Percentiles rank a stretch among this genome's conserved stretches.
phyloP scores from a whole-genome alignment of 2,888 invertebrate genomes.

The Drosophila melanosoma region DNA sequence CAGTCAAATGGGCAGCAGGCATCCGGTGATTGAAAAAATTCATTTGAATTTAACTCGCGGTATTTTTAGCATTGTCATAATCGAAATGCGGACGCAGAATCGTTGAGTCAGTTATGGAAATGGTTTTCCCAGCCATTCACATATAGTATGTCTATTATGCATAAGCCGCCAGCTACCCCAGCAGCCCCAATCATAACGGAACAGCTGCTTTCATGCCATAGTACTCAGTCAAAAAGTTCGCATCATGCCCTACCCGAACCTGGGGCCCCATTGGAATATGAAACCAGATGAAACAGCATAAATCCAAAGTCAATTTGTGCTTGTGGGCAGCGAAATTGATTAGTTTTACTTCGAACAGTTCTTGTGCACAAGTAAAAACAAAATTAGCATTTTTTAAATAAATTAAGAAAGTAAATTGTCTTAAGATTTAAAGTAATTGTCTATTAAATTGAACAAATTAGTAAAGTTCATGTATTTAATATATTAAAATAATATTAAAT shows the following conservation, averaged over 20 bases:
- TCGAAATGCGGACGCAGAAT: constrained; percentile 52
- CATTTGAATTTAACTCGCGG: constrained; percentile 59
- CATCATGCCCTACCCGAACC: constrained; percentile 45
- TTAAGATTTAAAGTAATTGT: not conserved
- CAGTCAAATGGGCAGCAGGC: constrained; percentile 28
- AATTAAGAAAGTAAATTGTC: not conserved
- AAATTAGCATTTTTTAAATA: not conserved
- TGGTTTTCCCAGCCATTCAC: constrained; percentile 44
- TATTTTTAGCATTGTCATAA: constrained; percentile 77
- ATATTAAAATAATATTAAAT: not conserved
- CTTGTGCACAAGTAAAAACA: not conserved
- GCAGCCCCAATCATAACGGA: constrained; percentile 51
- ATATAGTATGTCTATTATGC: constrained; percentile 66
- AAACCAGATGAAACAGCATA: constrained; percentile 41
- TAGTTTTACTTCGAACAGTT: constrained; percentile 16
- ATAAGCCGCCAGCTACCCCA: constrained; percentile 41
- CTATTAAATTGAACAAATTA: not conserved
- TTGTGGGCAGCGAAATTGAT: constrained; percentile 18
- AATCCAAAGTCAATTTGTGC: constrained; percentile 3
- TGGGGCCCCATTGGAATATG: constrained; percentile 13
- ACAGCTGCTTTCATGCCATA: constrained; percentile 67
- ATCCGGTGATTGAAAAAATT: constrained; percentile 57
- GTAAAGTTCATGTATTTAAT: not conserved
- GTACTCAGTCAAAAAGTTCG: constrained; percentile 52
- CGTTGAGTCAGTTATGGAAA: constrained; percentile 61